phyloP scores from a whole-genome alignment of 2,888 invertebrate species.

The Athalia rosae region DNA sequence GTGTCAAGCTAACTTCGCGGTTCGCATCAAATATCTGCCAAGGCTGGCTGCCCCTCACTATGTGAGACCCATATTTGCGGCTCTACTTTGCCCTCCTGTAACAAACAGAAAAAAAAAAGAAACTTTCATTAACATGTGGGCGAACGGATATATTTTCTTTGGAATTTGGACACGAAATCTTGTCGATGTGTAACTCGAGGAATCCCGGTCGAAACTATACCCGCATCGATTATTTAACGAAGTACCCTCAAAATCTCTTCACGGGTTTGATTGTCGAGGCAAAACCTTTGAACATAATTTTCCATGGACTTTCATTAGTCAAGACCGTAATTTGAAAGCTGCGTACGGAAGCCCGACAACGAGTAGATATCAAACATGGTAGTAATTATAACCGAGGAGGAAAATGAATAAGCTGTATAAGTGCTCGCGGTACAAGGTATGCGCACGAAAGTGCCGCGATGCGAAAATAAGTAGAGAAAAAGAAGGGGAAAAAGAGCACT shows the following conservation, averaged over 20 bases:
- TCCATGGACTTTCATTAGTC: no score
- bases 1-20: conserved; percentile 37
- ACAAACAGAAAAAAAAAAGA: conserved; percentile 13
- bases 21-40: conserved; percentile 26
- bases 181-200: no score
- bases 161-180: not conserved
- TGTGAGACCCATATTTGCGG: conserved; percentile 32
- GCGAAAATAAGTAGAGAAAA: not conserved
- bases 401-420: not conserved
- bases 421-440: not conserved
- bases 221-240: no score
- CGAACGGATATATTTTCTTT: not conserved
- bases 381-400: not conserved
- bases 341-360: no score
- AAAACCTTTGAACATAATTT: no score
- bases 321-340: no score
- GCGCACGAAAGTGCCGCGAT: not conserved
- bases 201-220: no score
- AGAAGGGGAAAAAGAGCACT: no score
- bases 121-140: not conserved
- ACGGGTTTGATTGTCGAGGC: no score
- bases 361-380: no score
- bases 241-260: no score
- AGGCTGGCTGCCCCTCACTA: conserved; percentile 41
- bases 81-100: conserved; percentile 33